Percentiles rank a stretch among this genome's conserved stretches.
Evolutionary conservation across 2,797 vertebrate species (phyloP).

Genomic region (Rhabdomys pumilio): DNA sequence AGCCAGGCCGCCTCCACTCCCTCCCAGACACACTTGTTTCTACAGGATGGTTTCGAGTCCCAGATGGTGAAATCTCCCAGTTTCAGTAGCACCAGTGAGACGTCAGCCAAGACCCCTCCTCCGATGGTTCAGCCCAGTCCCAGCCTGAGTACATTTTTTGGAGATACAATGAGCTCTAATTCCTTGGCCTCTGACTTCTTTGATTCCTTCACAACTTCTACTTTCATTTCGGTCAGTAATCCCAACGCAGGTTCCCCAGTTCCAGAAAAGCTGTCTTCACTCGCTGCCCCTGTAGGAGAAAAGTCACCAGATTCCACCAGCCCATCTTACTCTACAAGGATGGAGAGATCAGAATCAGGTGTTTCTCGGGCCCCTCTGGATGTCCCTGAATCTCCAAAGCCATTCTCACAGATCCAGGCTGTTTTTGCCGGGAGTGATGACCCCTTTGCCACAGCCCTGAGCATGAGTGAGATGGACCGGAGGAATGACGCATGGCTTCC

Average conservation of each 20-base stretch:
- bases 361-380: constrained; percentile 84
- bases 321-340: constrained; percentile 85
- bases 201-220: constrained; percentile 96
- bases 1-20: constrained; percentile 91
- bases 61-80: constrained; percentile 98
- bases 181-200: constrained; percentile 96
- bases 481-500: constrained; percentile 98
- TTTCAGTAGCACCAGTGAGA: constrained; percentile 92
- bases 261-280: constrained; percentile 90
- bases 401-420: constrained; percentile 95
- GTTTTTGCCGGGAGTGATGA: constrained; percentile 96
- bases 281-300: constrained; percentile 83
- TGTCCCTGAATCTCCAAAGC: constrained; percentile 88
- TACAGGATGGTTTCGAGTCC: constrained; percentile 96
- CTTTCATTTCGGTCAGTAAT: constrained; percentile 97
- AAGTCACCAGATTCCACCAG: constrained; percentile 80
- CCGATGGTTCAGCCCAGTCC: constrained; percentile 97
- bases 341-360: constrained; percentile 84
- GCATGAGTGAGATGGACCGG: constrained; percentile 96
- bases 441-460: constrained; percentile 96
- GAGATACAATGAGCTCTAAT: constrained; percentile 91
- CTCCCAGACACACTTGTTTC: constrained; percentile 89
- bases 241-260: constrained; percentile 92
- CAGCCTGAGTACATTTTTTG: constrained; percentile 98
- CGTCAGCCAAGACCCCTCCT: constrained; percentile 90